Conservation (phyloP, 2,113 vertebrate species). For the Psilopsiagon aymara region DNA sequence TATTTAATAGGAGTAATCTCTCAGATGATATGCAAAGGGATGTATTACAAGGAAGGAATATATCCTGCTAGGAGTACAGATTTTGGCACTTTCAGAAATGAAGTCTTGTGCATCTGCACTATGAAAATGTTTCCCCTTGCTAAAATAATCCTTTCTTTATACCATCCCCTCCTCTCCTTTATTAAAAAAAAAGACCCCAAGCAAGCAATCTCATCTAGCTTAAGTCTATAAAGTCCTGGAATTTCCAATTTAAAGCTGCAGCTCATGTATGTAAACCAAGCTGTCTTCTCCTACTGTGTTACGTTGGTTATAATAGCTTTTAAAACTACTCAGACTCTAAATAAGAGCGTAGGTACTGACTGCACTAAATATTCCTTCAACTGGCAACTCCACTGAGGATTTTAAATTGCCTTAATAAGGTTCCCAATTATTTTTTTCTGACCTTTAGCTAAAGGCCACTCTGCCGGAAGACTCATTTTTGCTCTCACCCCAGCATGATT, state of each 20-base stretch:
- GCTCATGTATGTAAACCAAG: neutral
- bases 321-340: neutral
- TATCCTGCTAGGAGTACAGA: neutral
- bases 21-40: neutral
- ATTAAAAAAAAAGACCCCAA: neutral
- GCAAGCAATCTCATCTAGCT: neutral
- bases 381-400: neutral
- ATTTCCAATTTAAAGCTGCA: neutral
- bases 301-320: neutral
- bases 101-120: neutral
- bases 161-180: neutral
- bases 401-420: neutral
- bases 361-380: neutral
- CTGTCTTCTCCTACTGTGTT: neutral
- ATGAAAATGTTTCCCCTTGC: neutral
- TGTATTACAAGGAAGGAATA: neutral
- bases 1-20: neutral
- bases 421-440: neutral
- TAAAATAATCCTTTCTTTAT: neutral
- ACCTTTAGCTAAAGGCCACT: slow-evolving; percentile 22
- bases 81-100: neutral
- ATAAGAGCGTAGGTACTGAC: neutral
- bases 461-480: neutral
- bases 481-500: neutral
- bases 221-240: neutral